Conservation (phyloP, 2,888 invertebrate genomes). For the Ichneumon xanthorius region DNA sequence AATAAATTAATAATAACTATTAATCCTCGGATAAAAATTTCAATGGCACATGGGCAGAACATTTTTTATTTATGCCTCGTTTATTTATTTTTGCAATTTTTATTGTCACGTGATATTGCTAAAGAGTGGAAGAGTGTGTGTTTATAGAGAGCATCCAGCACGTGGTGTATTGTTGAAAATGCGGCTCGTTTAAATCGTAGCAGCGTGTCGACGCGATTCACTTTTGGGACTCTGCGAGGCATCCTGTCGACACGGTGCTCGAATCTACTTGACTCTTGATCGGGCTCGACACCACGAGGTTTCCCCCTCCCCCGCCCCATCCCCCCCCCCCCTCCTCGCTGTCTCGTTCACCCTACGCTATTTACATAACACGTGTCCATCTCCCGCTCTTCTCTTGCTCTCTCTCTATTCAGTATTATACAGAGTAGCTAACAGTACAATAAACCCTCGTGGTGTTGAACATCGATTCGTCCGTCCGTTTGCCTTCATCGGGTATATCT, state of each 20-base stretch:
- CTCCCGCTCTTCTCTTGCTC: background rate
- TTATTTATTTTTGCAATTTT: background rate
- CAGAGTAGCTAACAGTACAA: constrained; percentile 53
- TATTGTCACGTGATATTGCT: background rate
- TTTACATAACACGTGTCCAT: constrained; percentile 65
- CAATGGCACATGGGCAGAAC: background rate
- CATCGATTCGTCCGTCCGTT: constrained; percentile 47
- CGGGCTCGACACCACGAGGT: constrained; percentile 49
- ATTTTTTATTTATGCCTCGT: background rate
- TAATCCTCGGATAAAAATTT: background rate
- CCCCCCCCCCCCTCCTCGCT: background rate
- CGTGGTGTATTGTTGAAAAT: background rate
- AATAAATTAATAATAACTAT: no score
- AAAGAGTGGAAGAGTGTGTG: background rate
- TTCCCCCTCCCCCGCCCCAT: background rate
- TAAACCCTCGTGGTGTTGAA: constrained; percentile 46
- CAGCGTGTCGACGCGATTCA: constrained; percentile 16
- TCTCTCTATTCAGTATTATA: constrained; percentile 27
- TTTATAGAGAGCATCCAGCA: background rate
- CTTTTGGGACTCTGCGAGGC: constrained; percentile 35
- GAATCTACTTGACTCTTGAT: constrained; percentile 66
- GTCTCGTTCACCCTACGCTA: constrained; percentile 23
- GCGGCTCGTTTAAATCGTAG: background rate
- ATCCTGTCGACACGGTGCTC: constrained; percentile 40
- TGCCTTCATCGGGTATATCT: constrained; percentile 21